Evolutionary conservation across 2,888 invertebrate genomes (phyloP).

Genomic region (Standfussiana lucernea): DNA sequence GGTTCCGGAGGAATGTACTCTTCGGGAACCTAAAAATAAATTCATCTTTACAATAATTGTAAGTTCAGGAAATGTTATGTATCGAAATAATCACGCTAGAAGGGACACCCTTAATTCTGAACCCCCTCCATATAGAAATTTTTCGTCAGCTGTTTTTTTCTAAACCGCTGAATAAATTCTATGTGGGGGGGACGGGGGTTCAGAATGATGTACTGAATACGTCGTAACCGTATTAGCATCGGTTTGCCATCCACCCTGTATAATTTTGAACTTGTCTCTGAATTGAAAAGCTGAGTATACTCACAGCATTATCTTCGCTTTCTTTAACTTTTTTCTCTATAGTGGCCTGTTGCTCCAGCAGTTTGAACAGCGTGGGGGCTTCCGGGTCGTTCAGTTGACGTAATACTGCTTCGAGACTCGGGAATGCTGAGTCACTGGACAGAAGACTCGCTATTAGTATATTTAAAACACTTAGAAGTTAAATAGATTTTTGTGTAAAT

Average conservation of each 20-base stretch:
- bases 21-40: constrained; percentile 91
- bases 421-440: constrained; percentile 96
- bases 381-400: constrained; percentile 91
- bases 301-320: constrained; percentile 81
- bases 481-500: too few species aligned
- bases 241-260: too few species aligned
- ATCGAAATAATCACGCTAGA: neutral
- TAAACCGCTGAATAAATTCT: too few species aligned
- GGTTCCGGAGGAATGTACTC: constrained; percentile 94
- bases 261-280: neutral
- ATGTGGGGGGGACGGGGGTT: too few species aligned
- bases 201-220: too few species aligned
- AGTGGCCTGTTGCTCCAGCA: constrained; percentile 93
- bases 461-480: neutral
- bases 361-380: constrained; percentile 92
- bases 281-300: constrained; percentile 41
- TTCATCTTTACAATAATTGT: neutral
- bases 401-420: constrained; percentile 95
- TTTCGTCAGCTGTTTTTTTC: too few species aligned
- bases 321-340: constrained; percentile 90
- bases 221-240: too few species aligned
- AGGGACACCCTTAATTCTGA: too few species aligned
- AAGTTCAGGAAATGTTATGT: neutral
- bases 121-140: too few species aligned
- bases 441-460: neutral